Evolutionary conservation across 2,797 vertebrate genomes (phyloP), one percentile per base, ranked within the genome.

Genomic region (Astyanax mexicanus): DNA sequence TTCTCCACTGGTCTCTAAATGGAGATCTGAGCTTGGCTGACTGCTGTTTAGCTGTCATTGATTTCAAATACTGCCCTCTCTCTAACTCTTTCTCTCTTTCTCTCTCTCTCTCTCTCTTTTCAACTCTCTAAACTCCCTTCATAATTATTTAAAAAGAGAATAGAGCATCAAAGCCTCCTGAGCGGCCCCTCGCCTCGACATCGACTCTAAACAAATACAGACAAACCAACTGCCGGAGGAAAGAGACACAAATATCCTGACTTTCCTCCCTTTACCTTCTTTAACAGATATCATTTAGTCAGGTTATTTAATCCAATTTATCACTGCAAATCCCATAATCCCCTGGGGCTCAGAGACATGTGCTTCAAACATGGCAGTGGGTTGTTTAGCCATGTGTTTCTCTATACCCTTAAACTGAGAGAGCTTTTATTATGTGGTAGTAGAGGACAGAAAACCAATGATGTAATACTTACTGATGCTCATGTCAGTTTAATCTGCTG

Each of bases 81-180:
- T n/a, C n/a, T n/a, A n/a, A n/a, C n/a, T n/a, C 51, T 25, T 21
- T 69, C 51, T 3, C 8, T 64, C 17, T 40, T 27, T 13, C 5
- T 6, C 5, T 72, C 61, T 62, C 11, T 6, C 23, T 60, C 38
- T 8, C 29, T 27, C 21, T 47, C 51, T 32, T 29, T 32, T 29
- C 29, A 5, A 2, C 29, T 11, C 17, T 13, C 10, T n/a, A 17
- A 32, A 25, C 19, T 60, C 58, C 61, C 44, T 51, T 71, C 38
- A 91, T 91, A 76, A 89, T 90, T 91, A 88, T 91, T 90, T 91
- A 69, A 91, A 86, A 80, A 75, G 64, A 80, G 73, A 61, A 19
- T 11, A 54, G 76, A 79, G 85, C 89, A 89, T 92, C 90, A 91
- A 92, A 84, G 69, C 77, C 25, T 67, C 4, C 3, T 70, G 81